Evolutionary conservation across 2,113 vertebrate species (phyloP).

Genomic region (Poeciliopsis retropinna): DNA sequence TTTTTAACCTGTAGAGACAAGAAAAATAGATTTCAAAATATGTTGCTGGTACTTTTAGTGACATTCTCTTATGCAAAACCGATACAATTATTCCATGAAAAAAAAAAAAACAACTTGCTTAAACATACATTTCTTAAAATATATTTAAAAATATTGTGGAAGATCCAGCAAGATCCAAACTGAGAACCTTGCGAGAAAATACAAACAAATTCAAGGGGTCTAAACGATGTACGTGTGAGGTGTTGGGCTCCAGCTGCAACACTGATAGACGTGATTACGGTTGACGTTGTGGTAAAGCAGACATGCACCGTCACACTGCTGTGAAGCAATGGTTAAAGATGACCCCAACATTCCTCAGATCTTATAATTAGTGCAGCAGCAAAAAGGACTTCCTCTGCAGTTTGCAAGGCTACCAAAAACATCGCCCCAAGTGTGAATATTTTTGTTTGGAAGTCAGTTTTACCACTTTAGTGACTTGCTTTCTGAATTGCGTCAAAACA

Average conservation of each 20-base stretch:
- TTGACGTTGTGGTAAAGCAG: background rate
- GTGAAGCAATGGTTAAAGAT: slow-evolving; percentile 22
- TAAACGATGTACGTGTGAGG: background rate
- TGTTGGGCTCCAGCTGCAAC: background rate
- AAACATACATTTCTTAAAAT: too few species aligned
- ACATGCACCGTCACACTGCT: background rate
- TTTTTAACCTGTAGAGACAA: too few species aligned
- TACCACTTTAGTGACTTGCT: background rate
- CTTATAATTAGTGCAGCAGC: slow-evolving; percentile 12
- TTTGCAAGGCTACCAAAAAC: background rate
- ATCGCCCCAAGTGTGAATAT: background rate
- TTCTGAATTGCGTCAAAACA: background rate
- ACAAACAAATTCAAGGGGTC: background rate
- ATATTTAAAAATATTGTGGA: too few species aligned
- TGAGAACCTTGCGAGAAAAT: background rate
- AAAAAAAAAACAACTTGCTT: too few species aligned
- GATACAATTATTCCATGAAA: too few species aligned
- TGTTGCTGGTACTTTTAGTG: too few species aligned
- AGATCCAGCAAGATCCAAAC: background rate
- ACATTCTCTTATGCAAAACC: too few species aligned
- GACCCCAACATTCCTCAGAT: slow-evolving; percentile 1
- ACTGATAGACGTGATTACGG: slow-evolving; percentile 1
- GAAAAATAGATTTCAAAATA: too few species aligned
- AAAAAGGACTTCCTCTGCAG: slow-evolving; percentile 3
- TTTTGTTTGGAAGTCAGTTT: background rate